Evolutionary conservation across 2,113 vertebrate genomes (phyloP).

Genomic region (Panthera tigris): DNA sequence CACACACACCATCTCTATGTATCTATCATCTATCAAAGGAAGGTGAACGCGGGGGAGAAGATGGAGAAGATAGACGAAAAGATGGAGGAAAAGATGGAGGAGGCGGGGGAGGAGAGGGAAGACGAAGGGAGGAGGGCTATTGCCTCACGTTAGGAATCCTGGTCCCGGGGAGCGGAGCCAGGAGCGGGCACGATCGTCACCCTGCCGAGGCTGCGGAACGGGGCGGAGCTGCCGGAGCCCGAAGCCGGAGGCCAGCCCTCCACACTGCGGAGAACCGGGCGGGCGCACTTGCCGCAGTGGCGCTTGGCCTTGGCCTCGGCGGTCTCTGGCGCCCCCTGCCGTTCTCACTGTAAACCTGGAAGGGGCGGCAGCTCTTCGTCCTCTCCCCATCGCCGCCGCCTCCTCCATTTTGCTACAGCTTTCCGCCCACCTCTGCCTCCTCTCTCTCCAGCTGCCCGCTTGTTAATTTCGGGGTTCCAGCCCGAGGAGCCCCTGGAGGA

Average conservation of each 20-base stretch:
- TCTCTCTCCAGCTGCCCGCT: neutral
- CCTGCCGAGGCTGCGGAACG: neutral
- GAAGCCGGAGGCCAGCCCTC: neutral
- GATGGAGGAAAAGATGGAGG: neutral
- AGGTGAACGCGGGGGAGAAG: neutral
- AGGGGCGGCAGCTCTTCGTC: neutral
- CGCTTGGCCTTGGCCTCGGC: neutral
- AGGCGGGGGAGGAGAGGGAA: neutral
- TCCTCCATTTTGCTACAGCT: conserved; percentile 45
- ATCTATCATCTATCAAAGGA: neutral
- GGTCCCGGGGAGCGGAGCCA: neutral
- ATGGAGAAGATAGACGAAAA: neutral
- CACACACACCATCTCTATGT: neutral
- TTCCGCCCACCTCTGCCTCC: neutral
- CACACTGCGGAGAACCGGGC: neutral
- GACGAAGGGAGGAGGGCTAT: neutral
- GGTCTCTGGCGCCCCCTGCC: conserved; percentile 69
- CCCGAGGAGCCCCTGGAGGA: neutral
- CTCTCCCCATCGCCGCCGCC: neutral
- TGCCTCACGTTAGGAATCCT: neutral
- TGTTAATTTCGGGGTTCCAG: neutral
- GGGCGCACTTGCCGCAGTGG: neutral
- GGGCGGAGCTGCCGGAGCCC: neutral
- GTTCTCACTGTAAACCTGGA: neutral
- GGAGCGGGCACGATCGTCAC: rapidly evolving